A percentile compares a stretch with the other conserved stretches of the same genome.
Evolutionary conservation across 2,797 vertebrate genomes (phyloP).

Genomic region (Micrastur ruficollis): DNA sequence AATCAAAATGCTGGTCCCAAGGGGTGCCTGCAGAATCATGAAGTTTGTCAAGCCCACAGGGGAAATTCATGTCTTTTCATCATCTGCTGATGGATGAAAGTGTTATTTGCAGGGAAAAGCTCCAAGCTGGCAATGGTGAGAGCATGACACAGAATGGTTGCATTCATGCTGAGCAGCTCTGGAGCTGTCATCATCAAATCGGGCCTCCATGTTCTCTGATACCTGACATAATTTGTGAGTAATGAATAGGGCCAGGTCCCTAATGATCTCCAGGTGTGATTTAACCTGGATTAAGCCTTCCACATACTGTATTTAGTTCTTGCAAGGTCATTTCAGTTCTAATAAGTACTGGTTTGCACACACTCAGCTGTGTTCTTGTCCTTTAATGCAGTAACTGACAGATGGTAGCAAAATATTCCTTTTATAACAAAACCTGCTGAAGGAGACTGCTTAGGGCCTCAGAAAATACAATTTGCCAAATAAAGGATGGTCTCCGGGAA

Average conservation of each 20-base stretch:
- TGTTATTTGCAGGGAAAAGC: not conserved
- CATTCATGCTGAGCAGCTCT: not conserved
- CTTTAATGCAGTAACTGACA: slow-evolving; percentile 39
- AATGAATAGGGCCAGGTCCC: not conserved
- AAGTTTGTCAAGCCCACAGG: not conserved
- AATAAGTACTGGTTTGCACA: not conserved
- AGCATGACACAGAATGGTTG: not conserved
- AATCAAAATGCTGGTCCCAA: not conserved
- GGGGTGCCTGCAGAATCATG: not conserved
- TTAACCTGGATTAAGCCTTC: slow-evolving; percentile 40
- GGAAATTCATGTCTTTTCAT: not conserved
- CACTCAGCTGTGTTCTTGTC: not conserved
- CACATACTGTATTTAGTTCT: not conserved
- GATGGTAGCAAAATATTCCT: slow-evolving; percentile 51
- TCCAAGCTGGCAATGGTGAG: not conserved
- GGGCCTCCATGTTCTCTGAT: not conserved
- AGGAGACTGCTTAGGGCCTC: slow-evolving; percentile 17
- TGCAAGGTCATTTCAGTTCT: slow-evolving; percentile 32
- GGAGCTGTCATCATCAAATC: not conserved
- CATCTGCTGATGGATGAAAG: not conserved
- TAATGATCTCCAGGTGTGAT: slow-evolving; percentile 14
- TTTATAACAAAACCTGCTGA: slow-evolving; percentile 39
- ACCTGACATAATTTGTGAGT: not conserved
- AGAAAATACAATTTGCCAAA: slow-evolving; percentile 24
- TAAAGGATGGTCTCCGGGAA: slow-evolving; percentile 3